A percentile compares a stretch with the other conserved stretches of the same genome.
Evolutionary conservation across 2,888 invertebrate species (phyloP).

Genomic region (Dendrolimus houi): DNA sequence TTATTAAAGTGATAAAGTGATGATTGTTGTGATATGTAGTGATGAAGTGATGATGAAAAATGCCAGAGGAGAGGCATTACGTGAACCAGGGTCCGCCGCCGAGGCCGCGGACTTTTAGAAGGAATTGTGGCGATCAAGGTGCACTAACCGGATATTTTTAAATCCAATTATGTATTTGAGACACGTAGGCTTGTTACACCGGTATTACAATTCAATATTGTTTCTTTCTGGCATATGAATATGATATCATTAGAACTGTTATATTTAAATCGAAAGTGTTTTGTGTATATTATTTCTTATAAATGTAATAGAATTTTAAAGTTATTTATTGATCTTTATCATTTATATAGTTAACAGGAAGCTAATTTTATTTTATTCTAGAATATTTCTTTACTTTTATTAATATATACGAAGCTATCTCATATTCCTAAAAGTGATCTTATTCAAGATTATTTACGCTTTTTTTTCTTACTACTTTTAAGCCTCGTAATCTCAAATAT

Average conservation of each 20-base stretch:
- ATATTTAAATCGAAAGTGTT: no score
- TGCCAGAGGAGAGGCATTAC: constrained; percentile 64
- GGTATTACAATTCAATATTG: constrained; percentile 10
- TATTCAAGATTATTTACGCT: background rate
- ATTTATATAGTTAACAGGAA: no score
- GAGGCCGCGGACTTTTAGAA: constrained; percentile 69
- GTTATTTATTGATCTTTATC: no score
- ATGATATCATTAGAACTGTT: no score
- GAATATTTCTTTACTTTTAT: no score
- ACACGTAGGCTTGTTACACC: constrained; percentile 6
- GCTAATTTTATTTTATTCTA: no score
- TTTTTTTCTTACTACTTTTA: background rate
- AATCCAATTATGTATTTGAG: constrained; percentile 6
- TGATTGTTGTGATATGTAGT: constrained; percentile 21
- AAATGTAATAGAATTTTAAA: no score
- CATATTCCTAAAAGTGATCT: no score
- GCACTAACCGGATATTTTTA: constrained; percentile 34
- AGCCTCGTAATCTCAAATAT: constrained; percentile 1
- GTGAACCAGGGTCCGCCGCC: constrained; percentile 57
- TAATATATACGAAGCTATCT: no score
- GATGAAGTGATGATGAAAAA: constrained; percentile 60
- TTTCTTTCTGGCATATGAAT: background rate
- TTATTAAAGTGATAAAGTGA: constrained; percentile 20
- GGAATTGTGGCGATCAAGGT: constrained; percentile 78
- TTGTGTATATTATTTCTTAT: no score